Percentiles rank a stretch among this genome's conserved stretches.
These are phyloP conservation scores for Schizothorax lantsangensis DNA, from an alignment of 2,797 vertebrate species.

Conservation along the genomic window DNA sequence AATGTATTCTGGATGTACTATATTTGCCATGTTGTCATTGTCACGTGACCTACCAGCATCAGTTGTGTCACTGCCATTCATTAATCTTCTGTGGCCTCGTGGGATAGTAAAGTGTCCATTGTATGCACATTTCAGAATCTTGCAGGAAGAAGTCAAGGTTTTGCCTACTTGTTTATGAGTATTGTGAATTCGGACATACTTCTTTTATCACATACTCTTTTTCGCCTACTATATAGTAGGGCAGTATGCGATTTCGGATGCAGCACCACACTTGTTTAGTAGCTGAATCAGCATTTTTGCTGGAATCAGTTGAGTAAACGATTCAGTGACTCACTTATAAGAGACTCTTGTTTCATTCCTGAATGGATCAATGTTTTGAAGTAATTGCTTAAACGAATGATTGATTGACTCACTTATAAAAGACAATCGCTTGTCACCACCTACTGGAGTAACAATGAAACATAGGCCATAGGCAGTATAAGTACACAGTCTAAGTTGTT, in stretches of 20 bases:
- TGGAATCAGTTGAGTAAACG: neutral
- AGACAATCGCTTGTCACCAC: neutral
- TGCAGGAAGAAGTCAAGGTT: neutral
- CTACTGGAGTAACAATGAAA: neutral
- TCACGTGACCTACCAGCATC: too few species aligned
- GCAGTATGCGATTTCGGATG: neutral
- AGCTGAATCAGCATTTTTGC: too few species aligned
- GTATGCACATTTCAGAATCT: neutral
- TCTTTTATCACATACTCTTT: neutral
- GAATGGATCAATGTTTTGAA: neutral
- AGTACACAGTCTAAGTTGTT: neutral
- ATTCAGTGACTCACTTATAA: neutral
- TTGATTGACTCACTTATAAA: neutral
- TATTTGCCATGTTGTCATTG: too few species aligned
- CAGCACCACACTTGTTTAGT: neutral
- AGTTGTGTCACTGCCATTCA: too few species aligned
- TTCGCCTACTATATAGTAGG: neutral
- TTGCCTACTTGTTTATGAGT: neutral
- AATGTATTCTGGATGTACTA: too few species aligned
- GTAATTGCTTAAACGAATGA: neutral
- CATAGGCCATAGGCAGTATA: too few species aligned
- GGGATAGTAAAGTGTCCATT: neutral
- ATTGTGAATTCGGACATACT: too few species aligned
- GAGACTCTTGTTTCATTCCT: neutral
- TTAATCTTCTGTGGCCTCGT: neutral